Evolutionary conservation across 2,797 vertebrate genomes (phyloP).

Genomic region (Peromyscus nudipes): DNA sequence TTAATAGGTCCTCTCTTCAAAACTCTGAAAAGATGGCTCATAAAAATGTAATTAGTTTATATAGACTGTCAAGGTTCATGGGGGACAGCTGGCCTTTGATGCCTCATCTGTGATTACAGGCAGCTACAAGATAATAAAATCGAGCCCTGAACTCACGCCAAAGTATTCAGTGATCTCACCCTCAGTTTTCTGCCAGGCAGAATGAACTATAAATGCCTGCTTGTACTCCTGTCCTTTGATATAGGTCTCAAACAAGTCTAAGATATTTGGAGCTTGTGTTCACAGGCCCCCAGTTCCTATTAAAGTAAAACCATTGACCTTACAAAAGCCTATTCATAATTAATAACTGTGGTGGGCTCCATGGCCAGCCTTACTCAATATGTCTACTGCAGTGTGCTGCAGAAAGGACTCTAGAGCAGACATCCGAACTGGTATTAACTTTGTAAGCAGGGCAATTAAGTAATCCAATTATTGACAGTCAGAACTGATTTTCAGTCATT

Average conservation of each 20-base stretch:
- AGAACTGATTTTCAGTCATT: slow-evolving; percentile 53
- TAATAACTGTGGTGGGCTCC: slow-evolving; percentile 65
- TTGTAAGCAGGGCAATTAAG: slow-evolving; percentile 61
- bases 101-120: slow-evolving; percentile 83
- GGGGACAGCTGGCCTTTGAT: slow-evolving; percentile 85
- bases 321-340: slow-evolving; percentile 75
- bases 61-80: slow-evolving; percentile 83
- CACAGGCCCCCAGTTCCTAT: slow-evolving; percentile 49
- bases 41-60: slow-evolving; percentile 82
- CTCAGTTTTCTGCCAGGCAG: slow-evolving; percentile 72
- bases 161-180: slow-evolving; percentile 74
- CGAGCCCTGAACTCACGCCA: slow-evolving; percentile 82
- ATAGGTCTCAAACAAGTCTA: slow-evolving; percentile 66
- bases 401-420: slow-evolving; percentile 32
- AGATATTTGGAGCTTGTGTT: slow-evolving; percentile 56
- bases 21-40: slow-evolving; percentile 77
- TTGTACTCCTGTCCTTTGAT: slow-evolving; percentile 49
- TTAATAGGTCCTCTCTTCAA: slow-evolving; percentile 74
- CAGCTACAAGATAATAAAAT: slow-evolving; percentile 84
- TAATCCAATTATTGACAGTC: not conserved
- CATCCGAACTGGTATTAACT: slow-evolving; percentile 57
- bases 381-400: not conserved
- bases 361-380: slow-evolving; percentile 37
- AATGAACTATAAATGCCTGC: slow-evolving; percentile 62
- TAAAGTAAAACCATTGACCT: slow-evolving; percentile 72